These are phyloP conservation scores for Cardiocondyla obscurior DNA, from an alignment of 1,140 invertebrate species.

Conservation along the genomic window DNA sequence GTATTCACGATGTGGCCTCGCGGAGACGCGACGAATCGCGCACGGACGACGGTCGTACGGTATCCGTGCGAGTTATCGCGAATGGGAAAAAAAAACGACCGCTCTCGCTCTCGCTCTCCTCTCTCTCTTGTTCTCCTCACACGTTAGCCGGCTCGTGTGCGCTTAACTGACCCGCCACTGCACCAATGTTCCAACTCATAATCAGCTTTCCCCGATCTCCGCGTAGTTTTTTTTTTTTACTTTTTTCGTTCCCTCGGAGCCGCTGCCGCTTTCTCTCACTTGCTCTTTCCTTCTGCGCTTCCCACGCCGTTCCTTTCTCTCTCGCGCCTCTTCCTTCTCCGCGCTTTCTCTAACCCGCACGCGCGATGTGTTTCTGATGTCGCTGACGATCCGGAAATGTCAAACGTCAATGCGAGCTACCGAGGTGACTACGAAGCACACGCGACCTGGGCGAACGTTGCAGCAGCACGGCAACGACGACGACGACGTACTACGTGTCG, in stretches of 20 bases:
- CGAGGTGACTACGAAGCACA: slow-evolving; percentile 52
- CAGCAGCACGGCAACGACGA: slow-evolving; percentile 52
- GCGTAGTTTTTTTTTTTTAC: slow-evolving; percentile 14
- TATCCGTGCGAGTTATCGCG: slow-evolving; percentile 41
- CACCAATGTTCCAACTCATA: slow-evolving; percentile 65
- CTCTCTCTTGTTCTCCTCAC: slow-evolving; percentile 25
- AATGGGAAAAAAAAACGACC: slow-evolving; percentile 32
- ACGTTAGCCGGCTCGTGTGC: slow-evolving; percentile 51
- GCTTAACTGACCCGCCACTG: slow-evolving; percentile 56
- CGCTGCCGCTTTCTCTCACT: slow-evolving; percentile 42
- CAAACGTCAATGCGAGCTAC: slow-evolving; percentile 62
- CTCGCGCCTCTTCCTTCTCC: slow-evolving; percentile 13
- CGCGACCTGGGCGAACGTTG: slow-evolving; percentile 44
- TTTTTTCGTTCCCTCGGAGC: not conserved
- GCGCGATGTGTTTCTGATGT: slow-evolving; percentile 24
- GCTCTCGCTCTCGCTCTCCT: slow-evolving; percentile 52
- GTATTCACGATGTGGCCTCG: slow-evolving; percentile 7
- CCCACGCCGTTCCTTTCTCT: not conserved
- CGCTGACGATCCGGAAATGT: slow-evolving; percentile 12
- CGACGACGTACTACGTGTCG: slow-evolving; percentile 72
- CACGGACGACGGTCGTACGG: slow-evolving; percentile 16
- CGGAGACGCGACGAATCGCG: slow-evolving; percentile 20
- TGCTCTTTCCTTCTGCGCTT: not conserved
- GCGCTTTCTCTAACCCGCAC: slow-evolving; percentile 15
- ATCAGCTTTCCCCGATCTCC: slow-evolving; percentile 64